phyloP scores from a whole-genome alignment of 2,113 vertebrate species.

The Leptobrachium ailaonicum region DNA sequence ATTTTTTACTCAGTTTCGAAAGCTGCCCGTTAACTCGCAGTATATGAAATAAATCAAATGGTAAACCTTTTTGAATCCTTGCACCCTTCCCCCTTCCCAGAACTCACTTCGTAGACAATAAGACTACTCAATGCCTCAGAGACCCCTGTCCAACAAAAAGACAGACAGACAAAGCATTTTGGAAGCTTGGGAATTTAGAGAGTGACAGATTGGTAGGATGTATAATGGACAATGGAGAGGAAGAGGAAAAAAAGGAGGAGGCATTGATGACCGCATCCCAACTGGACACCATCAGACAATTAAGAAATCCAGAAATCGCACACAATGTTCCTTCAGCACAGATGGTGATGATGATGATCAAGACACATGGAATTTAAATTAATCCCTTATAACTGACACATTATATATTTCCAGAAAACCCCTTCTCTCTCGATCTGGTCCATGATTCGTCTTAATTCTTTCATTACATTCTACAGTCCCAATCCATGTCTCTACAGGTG shows the following conservation, averaged over 20 bases:
- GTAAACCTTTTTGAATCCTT: neutral
- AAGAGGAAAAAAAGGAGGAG: neutral
- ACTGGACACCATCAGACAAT: neutral
- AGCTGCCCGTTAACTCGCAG: neutral
- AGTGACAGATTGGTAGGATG: constrained; percentile 29
- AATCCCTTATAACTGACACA: no score
- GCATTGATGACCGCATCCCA: neutral
- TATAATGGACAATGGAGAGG: constrained; percentile 5
- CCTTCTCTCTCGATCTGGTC: no score
- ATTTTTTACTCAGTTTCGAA: constrained; percentile 13
- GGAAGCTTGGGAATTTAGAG: constrained; percentile 7
- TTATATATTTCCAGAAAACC: no score
- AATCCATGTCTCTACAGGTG: no score
- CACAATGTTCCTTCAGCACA: no score
- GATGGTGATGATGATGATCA: no score
- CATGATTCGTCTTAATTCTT: no score
- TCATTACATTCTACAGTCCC: no score
- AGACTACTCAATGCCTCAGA: constrained; percentile 6
- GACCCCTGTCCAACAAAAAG: neutral
- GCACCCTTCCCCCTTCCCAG: neutral
- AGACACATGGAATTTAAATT: no score
- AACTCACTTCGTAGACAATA: constrained; percentile 21
- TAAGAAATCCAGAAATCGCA: no score
- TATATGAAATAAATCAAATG: no score
- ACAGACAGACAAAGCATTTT: constrained; percentile 4